These are phyloP conservation scores for Electrophaes corylata DNA, from an alignment of 2,888 invertebrate genomes.

Conservation along the genomic window DNA sequence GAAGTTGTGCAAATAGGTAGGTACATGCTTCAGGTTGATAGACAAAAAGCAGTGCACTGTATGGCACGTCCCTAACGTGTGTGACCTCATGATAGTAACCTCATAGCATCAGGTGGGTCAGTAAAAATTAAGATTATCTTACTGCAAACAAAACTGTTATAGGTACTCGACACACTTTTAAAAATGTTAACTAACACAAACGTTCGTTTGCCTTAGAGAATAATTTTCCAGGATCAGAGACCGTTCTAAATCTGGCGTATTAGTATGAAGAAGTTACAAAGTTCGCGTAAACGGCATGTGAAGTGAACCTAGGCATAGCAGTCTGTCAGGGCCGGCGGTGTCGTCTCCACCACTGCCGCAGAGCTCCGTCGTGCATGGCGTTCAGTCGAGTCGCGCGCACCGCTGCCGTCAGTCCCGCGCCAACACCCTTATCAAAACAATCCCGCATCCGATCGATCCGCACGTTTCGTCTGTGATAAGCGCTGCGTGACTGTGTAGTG, in stretches of 20 bases:
- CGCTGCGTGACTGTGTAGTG: constrained; percentile 67
- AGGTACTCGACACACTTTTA: too few relatives aligned
- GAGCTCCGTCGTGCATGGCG: constrained; percentile 1
- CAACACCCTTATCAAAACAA: constrained; percentile 53
- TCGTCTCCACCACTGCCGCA: constrained; percentile 15
- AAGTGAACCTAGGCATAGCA: constrained; percentile 1
- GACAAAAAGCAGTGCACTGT: too few relatives aligned
- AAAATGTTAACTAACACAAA: too few relatives aligned
- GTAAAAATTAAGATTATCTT: too few relatives aligned
- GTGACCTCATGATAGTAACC: too few relatives aligned
- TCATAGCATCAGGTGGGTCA: too few relatives aligned
- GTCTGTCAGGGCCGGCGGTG: constrained; percentile 2
- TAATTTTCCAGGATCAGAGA: not conserved
- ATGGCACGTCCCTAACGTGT: too few relatives aligned
- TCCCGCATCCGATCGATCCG: constrained; percentile 76
- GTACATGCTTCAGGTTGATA: too few relatives aligned
- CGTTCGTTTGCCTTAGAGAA: not conserved
- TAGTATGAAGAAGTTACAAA: constrained; percentile 12
- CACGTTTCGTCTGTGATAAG: constrained; percentile 40
- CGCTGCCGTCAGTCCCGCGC: constrained; percentile 55
- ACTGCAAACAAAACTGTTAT: too few relatives aligned
- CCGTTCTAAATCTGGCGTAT: not conserved
- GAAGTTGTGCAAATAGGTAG: too few relatives aligned
- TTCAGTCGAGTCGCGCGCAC: constrained; percentile 75
- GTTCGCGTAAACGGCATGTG: constrained; percentile 13